Evolutionary conservation across 2,888 invertebrate genomes (phyloP), one percentile per base, ranked within the genome.

Genomic region (Halocaridina rubra): DNA sequence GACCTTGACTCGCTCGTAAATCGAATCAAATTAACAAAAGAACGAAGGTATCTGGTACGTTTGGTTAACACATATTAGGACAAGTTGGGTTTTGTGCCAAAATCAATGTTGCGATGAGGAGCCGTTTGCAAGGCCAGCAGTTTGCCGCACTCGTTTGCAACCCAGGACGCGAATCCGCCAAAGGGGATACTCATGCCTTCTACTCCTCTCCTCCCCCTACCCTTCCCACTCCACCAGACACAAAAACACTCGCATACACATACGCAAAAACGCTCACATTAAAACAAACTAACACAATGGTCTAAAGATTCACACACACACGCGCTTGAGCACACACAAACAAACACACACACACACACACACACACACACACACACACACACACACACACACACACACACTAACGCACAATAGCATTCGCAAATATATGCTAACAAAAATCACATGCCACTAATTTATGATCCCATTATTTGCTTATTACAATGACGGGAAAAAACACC

Each of bases 21-120:
- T 81, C 81, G 81, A 81, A 81, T 39, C 81, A 81, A 81, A 81
- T 81, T 81, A 81, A 81, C 74, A 81, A 81, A 72, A 75, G 74
- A 39, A 81, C 81, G 81, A 81, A 81, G 61, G 81, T 81, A 81
- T 81, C 74, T 81, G 81, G 81, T 81, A 81, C 81, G 81, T 75
- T 81, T 74, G 81, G 81, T 81, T 81, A 81, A 81, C 81, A 81
- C 76, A 81, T 81, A 81, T 81, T 81, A 81, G 75, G 81, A 81
- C 81, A 81, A 81, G 81, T 81, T 81, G 81, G 81, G 81, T 81
- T 81, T 81, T 81, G 81, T 81, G 81, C 81, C 81, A 81, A 81
- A 81, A 81, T 81, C 81, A 81, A 81, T 81, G 81, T 81, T 81
- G 81, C 81, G 81, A 81, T 81, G 81, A 81, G 76, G n/a, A 81